Evolutionary conservation across 2,888 invertebrate genomes (phyloP).

Genomic region (Cheilosia scutellata): DNA sequence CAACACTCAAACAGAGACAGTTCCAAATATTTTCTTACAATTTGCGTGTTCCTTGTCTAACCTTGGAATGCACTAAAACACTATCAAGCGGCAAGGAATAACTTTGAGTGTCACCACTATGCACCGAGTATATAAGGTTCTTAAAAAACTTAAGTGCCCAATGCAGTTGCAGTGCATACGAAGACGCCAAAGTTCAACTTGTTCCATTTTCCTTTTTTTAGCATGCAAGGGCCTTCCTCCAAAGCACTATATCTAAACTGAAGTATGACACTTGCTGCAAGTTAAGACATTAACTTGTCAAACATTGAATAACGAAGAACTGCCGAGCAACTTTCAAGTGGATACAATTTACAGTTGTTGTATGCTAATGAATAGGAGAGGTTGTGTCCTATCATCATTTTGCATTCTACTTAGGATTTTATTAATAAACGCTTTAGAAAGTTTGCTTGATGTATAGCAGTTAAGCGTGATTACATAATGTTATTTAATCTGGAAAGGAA

Average conservation of each 20-base stretch:
- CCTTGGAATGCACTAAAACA: slow-evolving; percentile 16
- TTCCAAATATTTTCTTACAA: background rate
- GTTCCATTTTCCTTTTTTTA: slow-evolving; percentile 1
- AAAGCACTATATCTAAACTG: slow-evolving; percentile 6
- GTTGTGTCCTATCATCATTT: background rate
- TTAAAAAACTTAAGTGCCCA: background rate
- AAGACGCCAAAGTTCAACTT: slow-evolving; percentile 5
- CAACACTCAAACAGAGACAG: slow-evolving; percentile 21
- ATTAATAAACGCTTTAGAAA: background rate
- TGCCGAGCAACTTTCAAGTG: background rate
- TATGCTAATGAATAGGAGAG: background rate
- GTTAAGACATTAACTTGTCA: slow-evolving; percentile 18
- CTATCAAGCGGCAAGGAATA: background rate
- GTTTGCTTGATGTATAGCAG: background rate
- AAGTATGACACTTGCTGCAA: slow-evolving; percentile 19
- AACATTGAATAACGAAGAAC: slow-evolving; percentile 9
- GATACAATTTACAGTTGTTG: slow-evolving; percentile 6
- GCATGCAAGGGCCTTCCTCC: background rate
- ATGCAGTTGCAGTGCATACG: slow-evolving; percentile 8
- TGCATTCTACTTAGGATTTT: background rate
- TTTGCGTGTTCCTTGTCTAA: slow-evolving; percentile 13
- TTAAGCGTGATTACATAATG: background rate
- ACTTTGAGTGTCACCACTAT: slow-evolving; percentile 2
- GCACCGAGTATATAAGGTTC: background rate
- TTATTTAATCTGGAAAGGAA: background rate